Evolutionary conservation across 2,888 invertebrate species (phyloP).

Genomic region (Poecilus cupreus): DNA sequence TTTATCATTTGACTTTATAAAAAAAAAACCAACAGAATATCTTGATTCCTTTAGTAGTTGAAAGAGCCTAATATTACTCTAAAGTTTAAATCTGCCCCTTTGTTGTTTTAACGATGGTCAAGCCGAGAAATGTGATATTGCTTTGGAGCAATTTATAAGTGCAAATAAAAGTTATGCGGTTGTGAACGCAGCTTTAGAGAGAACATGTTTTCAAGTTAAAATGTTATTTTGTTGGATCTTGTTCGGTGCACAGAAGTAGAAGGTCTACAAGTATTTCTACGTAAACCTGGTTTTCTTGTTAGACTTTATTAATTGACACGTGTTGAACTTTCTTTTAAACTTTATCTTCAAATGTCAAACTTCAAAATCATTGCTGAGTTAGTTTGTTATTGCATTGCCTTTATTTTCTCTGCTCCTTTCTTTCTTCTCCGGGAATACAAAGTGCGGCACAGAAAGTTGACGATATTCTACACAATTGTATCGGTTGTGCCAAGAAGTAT

Average conservation of each 20-base stretch:
- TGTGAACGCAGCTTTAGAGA: too few species aligned
- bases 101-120: too few species aligned
- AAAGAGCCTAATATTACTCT: too few species aligned
- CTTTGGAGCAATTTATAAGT: too few species aligned
- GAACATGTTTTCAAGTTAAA: conserved; percentile 1
- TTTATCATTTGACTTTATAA: too few species aligned
- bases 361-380: conserved; percentile 42
- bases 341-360: conserved; percentile 42
- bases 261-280: background rate
- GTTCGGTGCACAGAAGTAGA: conserved; percentile 4
- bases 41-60: too few species aligned
- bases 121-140: too few species aligned
- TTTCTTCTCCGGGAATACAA: background rate
- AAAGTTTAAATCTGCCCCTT: too few species aligned
- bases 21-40: too few species aligned
- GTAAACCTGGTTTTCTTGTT: conserved; percentile 14
- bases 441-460: conserved; percentile 1
- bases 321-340: conserved; percentile 43
- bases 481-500: too few species aligned
- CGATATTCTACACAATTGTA: too few species aligned
- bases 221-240: conserved; percentile 16
- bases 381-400: conserved; percentile 30
- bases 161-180: too few species aligned
- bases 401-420: conserved; percentile 21
- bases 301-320: conserved; percentile 46